A percentile compares a stretch with the other conserved stretches of the same genome.
Evolutionary conservation across 1,140 invertebrate genomes (phyloP).

Genomic region (Drosophila kanapiae): DNA sequence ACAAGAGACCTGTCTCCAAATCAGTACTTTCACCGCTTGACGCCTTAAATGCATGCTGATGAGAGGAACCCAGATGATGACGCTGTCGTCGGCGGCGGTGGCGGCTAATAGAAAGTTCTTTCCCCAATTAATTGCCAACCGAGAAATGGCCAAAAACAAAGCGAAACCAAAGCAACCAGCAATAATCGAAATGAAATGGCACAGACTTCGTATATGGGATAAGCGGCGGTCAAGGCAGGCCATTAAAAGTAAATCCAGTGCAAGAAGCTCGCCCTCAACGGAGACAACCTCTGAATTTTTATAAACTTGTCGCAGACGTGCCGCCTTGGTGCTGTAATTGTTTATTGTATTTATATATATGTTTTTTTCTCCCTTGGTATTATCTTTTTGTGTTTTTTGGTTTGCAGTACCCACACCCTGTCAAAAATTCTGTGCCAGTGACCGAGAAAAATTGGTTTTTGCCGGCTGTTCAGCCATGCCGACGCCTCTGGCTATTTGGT

Average conservation of each 20-base stretch:
- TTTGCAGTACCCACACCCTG: slow-evolving; percentile 60
- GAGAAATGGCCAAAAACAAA: slow-evolving; percentile 70
- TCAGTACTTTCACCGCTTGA: slow-evolving; percentile 72
- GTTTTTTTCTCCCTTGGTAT: slow-evolving; percentile 6
- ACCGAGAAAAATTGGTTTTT: slow-evolving; percentile 69
- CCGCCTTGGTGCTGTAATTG: slow-evolving; percentile 67
- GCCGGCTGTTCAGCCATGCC: slow-evolving; percentile 45
- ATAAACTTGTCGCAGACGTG: slow-evolving; percentile 73
- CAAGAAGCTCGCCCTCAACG: slow-evolving; percentile 54
- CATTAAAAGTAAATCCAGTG: slow-evolving; percentile 82
- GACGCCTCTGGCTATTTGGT: slow-evolving; percentile 39
- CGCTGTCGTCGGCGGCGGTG: slow-evolving; percentile 9
- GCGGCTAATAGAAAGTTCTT: slow-evolving; percentile 78
- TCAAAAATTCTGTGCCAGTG: slow-evolving; percentile 77
- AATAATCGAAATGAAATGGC: slow-evolving; percentile 41
- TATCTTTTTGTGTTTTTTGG: slow-evolving; percentile 31
- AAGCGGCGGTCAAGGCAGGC: slow-evolving; percentile 56
- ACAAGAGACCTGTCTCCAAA: slow-evolving; percentile 31
- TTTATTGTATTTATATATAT: slow-evolving; percentile 50
- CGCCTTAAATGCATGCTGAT: slow-evolving; percentile 77
- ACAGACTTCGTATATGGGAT: slow-evolving; percentile 33
- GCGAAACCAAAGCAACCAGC: slow-evolving; percentile 34
- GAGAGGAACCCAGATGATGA: slow-evolving; percentile 66
- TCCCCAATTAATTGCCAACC: slow-evolving; percentile 70
- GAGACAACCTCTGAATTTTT: slow-evolving; percentile 71